phyloP scores from a whole-genome alignment of 2,113 vertebrate genomes.

The Bambusicola thoracicus region DNA sequence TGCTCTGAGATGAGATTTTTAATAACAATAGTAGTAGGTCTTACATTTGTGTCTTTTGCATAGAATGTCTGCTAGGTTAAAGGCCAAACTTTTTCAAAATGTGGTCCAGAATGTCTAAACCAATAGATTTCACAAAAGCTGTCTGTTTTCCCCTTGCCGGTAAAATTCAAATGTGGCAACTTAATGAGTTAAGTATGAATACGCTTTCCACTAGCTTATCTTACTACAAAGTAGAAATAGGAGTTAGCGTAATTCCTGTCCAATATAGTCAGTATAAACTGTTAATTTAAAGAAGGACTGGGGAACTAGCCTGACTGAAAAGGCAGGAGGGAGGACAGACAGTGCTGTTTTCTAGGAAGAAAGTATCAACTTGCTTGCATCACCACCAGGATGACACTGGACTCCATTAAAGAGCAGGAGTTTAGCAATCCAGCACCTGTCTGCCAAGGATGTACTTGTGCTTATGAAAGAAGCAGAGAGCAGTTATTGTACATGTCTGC shows the following conservation, averaged over 20 bases:
- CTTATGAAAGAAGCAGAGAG: not conserved
- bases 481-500: not conserved
- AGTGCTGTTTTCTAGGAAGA: not conserved
- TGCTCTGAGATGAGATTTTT: not conserved
- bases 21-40: not conserved
- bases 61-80: not conserved
- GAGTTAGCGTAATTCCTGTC: not conserved
- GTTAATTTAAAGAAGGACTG: not conserved
- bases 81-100: not conserved
- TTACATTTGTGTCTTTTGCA: not conserved
- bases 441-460: not conserved
- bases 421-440: not conserved
- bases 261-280: not conserved
- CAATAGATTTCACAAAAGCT: not conserved
- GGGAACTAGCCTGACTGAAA: not conserved
- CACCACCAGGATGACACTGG: not conserved
- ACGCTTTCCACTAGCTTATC: not conserved
- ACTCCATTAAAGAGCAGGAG: not conserved
- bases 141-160: not conserved
- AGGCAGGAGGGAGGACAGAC: not conserved
- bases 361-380: not conserved
- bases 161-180: not conserved
- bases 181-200: not conserved
- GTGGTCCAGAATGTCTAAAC: not conserved
- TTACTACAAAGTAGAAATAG: not conserved